These are phyloP conservation scores for Syrista parreyssii DNA, from an alignment of 2,888 invertebrate species.

Conservation along the genomic window DNA sequence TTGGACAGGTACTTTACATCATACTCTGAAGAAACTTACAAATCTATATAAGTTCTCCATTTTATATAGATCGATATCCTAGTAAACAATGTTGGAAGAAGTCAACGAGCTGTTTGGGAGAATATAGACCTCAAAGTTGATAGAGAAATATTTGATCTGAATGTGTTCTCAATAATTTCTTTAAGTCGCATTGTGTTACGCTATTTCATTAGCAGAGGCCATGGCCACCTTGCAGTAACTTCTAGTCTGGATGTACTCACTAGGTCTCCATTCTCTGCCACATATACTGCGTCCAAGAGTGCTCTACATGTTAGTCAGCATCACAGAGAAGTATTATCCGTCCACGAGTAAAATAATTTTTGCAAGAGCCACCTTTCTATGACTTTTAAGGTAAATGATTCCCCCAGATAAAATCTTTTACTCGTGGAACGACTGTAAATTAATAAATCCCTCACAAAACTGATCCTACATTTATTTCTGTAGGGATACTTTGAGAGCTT, in stretches of 20 bases:
- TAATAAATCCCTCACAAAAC: constrained; percentile 9
- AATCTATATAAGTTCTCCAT: not conserved
- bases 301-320: constrained; percentile 76
- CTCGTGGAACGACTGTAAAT: not conserved
- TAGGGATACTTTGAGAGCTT: constrained; percentile 81
- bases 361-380: too few species aligned
- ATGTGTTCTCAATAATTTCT: constrained; percentile 79
- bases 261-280: constrained; percentile 75
- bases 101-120: constrained; percentile 81
- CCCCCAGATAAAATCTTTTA: not conserved
- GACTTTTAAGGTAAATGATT: too few species aligned
- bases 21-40: not conserved
- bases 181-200: constrained; percentile 77
- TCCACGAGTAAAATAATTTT: too few species aligned
- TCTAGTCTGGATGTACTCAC: constrained; percentile 81
- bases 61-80: constrained; percentile 75
- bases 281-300: constrained; percentile 81
- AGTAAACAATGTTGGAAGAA: constrained; percentile 85
- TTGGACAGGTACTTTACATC: constrained; percentile 64
- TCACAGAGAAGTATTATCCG: not conserved
- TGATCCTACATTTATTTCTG: constrained; percentile 35
- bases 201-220: constrained; percentile 70
- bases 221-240: constrained; percentile 80
- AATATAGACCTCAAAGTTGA: constrained; percentile 79
- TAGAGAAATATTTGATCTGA: constrained; percentile 78